phyloP scores from a whole-genome alignment of 2,113 vertebrate species.

The Ochotona curzoniae region DNA sequence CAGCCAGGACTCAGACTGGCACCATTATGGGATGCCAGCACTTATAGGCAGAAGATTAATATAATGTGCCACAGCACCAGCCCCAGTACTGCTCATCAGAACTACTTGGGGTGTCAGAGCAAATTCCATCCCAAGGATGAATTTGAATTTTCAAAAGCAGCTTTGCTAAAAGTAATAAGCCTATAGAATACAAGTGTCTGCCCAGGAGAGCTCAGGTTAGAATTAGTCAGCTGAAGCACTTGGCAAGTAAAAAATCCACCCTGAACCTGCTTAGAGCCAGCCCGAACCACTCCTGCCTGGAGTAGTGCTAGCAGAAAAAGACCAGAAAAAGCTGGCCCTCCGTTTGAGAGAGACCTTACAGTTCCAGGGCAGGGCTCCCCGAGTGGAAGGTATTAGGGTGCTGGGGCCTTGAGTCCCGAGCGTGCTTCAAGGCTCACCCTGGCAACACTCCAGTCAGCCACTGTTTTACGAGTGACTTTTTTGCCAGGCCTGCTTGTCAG shows the following conservation, averaged over 20 bases:
- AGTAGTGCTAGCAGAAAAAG: background rate
- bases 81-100: background rate
- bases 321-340: background rate
- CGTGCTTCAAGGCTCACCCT: background rate
- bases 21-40: no score
- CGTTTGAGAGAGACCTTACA: background rate
- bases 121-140: background rate
- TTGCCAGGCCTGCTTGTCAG: background rate
- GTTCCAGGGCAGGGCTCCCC: background rate
- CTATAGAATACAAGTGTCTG: background rate
- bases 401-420: background rate
- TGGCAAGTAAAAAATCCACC: background rate
- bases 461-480: background rate
- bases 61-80: no score
- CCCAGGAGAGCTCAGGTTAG: background rate
- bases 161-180: constrained; percentile 49
- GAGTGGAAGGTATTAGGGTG: background rate
- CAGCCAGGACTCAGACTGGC: no score
- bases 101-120: background rate
- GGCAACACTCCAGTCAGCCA: background rate
- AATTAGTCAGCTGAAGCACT: background rate
- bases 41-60: no score
- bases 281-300: background rate
- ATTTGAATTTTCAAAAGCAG: constrained; percentile 48
- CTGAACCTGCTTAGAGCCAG: background rate